phyloP scores from a whole-genome alignment of 1,140 invertebrate genomes.

The Drosophila equinoxialis region DNA sequence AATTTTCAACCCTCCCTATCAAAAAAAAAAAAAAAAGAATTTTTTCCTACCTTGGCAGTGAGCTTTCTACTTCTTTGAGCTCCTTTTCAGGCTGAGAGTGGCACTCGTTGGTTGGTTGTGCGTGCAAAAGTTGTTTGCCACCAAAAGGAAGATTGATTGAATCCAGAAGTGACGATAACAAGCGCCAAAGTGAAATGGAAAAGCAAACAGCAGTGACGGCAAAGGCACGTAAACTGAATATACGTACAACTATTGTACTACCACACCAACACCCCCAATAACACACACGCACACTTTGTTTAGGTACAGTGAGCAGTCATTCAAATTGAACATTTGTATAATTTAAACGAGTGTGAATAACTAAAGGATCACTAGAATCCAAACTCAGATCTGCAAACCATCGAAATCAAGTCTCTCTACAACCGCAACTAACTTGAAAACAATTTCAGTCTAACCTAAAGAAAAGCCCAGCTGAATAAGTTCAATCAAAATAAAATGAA shows the following conservation, averaged over 20 bases:
- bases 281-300: background rate
- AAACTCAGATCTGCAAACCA: no score
- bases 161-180: slow-evolving; percentile 79
- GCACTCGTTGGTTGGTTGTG: slow-evolving; percentile 52
- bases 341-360: background rate
- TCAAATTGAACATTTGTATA: background rate
- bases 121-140: slow-evolving; percentile 54
- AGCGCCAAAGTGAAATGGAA: slow-evolving; percentile 70
- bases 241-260: slow-evolving; percentile 57
- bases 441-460: no score
- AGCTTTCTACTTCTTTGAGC: no score
- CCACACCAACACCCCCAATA: slow-evolving; percentile 13
- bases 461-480: background rate
- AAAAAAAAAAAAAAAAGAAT: slow-evolving; percentile 5
- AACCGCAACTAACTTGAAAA: background rate
- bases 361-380: no score
- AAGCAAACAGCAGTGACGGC: slow-evolving; percentile 61
- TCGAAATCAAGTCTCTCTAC: no score
- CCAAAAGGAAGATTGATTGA: slow-evolving; percentile 75
- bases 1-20: slow-evolving; percentile 19
- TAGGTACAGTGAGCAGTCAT: slow-evolving; percentile 20
- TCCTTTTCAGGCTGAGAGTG: slow-evolving; percentile 35
- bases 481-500: background rate
- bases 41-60: slow-evolving; percentile 12
- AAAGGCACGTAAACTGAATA: slow-evolving; percentile 56